phyloP scores from a whole-genome alignment of 1,140 invertebrate species.

The Bombus picipes region DNA sequence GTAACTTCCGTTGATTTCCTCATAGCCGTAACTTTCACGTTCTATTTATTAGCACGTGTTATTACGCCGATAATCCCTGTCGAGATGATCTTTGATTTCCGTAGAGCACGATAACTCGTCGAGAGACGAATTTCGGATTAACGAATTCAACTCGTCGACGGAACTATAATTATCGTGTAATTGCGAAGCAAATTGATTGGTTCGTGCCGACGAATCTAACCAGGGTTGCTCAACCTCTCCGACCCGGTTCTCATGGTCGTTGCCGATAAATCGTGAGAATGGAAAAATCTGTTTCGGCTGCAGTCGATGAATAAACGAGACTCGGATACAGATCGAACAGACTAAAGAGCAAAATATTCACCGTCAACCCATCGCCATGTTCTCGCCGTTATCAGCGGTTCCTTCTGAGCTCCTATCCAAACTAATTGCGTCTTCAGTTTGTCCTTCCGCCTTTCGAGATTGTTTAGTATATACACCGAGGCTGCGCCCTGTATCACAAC shows the following conservation, averaged over 20 bases:
- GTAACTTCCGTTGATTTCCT: constrained; percentile 77
- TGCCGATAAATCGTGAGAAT: constrained; percentile 52
- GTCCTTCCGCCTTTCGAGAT: constrained; percentile 90
- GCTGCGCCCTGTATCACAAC: constrained; percentile 84
- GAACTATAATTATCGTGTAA: constrained; percentile 68
- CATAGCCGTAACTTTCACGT: constrained; percentile 79
- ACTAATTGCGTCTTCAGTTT: constrained; percentile 92
- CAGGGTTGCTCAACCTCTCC: constrained; percentile 66
- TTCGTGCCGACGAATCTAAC: constrained; percentile 59
- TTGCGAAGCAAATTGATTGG: constrained; percentile 68
- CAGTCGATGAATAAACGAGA: constrained; percentile 6
- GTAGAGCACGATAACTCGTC: not conserved
- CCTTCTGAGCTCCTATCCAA: constrained; percentile 95
- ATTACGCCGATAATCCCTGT: not conserved
- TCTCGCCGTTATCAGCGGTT: constrained; percentile 90
- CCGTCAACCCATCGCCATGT: constrained; percentile 96
- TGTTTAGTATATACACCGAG: constrained; percentile 88
- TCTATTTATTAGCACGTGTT: constrained; percentile 68
- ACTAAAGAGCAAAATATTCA: constrained; percentile 78
- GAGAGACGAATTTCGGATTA: not conserved
- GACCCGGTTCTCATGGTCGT: constrained; percentile 55
- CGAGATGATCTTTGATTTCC: constrained; percentile 33
- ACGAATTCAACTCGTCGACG: not conserved
- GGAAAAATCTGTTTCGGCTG: constrained; percentile 18
- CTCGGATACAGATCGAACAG: not conserved